phyloP scores from a whole-genome alignment of 2,113 vertebrate species.

The Neolamprologus falcicula region DNA sequence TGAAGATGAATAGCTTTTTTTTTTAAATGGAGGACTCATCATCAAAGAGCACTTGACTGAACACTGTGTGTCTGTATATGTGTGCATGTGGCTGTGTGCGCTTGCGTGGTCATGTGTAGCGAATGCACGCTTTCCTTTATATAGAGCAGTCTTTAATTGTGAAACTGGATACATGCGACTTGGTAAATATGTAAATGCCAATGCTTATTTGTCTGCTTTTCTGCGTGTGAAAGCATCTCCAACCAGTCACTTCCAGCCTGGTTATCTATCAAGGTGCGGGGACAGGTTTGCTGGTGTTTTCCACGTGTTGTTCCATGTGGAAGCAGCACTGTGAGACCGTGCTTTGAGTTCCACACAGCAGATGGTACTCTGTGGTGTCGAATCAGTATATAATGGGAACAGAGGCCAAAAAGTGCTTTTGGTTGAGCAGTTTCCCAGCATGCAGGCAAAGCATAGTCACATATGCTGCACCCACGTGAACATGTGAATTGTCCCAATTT shows the following conservation, averaged over 20 bases:
- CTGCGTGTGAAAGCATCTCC: neutral
- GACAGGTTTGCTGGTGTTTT: neutral
- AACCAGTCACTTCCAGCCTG: constrained; percentile 8
- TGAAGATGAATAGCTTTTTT: neutral
- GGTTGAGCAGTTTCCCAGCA: constrained; percentile 15
- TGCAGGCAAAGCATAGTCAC: neutral
- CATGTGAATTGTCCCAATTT: neutral
- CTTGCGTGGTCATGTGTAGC: neutral
- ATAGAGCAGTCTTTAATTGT: neutral
- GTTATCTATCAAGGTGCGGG: neutral
- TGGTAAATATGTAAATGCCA: neutral
- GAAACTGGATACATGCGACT: neutral
- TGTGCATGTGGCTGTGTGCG: neutral
- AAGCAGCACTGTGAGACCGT: neutral
- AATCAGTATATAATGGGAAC: neutral
- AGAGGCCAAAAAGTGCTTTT: constrained; percentile 17
- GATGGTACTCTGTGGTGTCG: constrained; percentile 38
- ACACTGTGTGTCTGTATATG: neutral
- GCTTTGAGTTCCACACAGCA: constrained; percentile 17
- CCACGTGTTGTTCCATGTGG: neutral
- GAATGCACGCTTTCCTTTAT: neutral
- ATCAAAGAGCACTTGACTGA: constrained; percentile 12
- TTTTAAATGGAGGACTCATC: constrained; percentile 11
- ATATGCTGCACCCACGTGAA: neutral
- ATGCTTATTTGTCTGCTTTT: neutral